Percentiles rank a stretch among this genome's conserved stretches.
These are phyloP conservation scores for Pantherophis vulpinus DNA, from an alignment of 2,797 vertebrate species.

Conservation along the genomic window DNA sequence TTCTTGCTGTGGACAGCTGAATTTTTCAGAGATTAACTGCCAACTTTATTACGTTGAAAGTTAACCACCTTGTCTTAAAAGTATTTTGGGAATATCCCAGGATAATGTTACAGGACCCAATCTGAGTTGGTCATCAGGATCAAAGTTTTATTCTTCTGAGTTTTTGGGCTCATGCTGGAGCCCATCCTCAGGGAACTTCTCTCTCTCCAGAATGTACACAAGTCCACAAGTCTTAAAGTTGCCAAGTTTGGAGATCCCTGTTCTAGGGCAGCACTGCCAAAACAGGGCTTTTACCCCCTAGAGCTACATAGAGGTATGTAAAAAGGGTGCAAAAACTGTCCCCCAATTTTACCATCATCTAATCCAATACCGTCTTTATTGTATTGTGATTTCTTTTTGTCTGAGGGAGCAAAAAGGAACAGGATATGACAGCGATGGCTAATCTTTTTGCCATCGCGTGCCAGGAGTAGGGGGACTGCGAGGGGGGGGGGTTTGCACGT, in stretches of 20 bases:
- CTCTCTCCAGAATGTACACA: background rate
- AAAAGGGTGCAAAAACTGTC: background rate
- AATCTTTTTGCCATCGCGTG: too few species aligned
- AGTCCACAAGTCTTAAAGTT: background rate
- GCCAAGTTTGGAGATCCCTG: background rate
- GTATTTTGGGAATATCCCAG: background rate
- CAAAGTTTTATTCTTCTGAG: background rate
- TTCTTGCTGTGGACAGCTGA: background rate
- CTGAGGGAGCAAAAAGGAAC: background rate
- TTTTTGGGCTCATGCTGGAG: background rate
- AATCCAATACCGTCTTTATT: background rate
- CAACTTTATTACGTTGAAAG: background rate
- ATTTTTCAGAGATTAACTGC: background rate
- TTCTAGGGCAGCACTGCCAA: background rate
- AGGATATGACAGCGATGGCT: background rate
- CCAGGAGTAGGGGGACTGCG: too few species aligned
- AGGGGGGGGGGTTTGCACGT: too few species aligned
- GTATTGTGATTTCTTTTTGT: background rate
- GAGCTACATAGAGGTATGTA: background rate
- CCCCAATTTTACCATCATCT: background rate
- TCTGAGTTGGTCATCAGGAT: background rate
- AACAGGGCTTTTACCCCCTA: background rate
- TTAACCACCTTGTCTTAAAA: background rate
- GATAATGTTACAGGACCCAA: background rate
- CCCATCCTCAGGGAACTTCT: background rate